Evolutionary conservation across 1,140 invertebrate genomes (phyloP).

Genomic region (Drosophila tropicalis): DNA sequence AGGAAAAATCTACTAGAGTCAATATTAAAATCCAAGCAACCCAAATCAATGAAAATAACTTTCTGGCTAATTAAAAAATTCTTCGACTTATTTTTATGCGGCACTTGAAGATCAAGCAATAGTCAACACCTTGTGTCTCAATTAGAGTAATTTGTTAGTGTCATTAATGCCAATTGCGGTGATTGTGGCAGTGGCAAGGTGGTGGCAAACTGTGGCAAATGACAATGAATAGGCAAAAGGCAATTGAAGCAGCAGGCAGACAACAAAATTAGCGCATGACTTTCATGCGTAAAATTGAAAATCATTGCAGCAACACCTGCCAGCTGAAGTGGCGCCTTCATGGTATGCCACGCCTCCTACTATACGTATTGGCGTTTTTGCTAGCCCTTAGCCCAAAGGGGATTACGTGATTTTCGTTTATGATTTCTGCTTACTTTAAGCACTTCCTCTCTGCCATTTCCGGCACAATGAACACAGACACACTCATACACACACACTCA

Average conservation of each 20-base stretch:
- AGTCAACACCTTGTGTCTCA: conserved; percentile 56
- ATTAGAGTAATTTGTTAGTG: conserved; percentile 66
- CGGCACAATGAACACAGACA: conserved; percentile 13
- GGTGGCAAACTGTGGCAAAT: conserved; percentile 57
- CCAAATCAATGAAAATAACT: conserved; percentile 1
- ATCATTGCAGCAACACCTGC: conserved; percentile 81
- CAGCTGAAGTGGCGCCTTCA: conserved; percentile 20
- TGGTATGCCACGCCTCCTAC: background rate
- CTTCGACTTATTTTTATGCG: conserved; percentile 16
- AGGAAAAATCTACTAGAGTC: background rate
- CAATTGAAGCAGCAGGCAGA: conserved; percentile 19
- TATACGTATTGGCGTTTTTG: background rate
- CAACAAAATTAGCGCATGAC: conserved; percentile 77
- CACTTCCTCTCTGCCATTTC: conserved; percentile 61
- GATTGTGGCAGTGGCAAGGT: background rate
- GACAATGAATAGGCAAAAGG: conserved; percentile 78
- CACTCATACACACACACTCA: background rate
- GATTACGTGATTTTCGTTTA: conserved; percentile 81
- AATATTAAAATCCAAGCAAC: background rate
- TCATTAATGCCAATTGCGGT: conserved; percentile 76
- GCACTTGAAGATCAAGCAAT: background rate
- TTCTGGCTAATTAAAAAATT: conserved; percentile 65
- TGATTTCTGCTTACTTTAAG: conserved; percentile 79
- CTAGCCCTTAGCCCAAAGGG: background rate
- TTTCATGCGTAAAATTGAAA: conserved; percentile 80